Conservation (phyloP, 1,140 invertebrate species). For the Platyura marginata region DNA sequence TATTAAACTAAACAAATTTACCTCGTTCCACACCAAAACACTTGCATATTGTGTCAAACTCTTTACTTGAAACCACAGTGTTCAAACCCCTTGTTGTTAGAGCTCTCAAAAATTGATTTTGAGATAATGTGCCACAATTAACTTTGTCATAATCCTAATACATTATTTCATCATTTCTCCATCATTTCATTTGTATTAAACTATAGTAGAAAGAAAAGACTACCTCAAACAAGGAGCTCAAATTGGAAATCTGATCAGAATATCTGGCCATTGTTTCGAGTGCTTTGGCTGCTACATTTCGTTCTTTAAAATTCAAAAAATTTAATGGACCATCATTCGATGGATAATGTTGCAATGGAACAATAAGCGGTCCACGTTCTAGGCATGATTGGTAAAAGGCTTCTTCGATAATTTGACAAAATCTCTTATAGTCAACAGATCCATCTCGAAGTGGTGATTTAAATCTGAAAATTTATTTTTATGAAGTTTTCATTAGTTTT, state of each 20-base stretch:
- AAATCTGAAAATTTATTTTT: slow-evolving; percentile 28
- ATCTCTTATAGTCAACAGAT: slow-evolving; percentile 41
- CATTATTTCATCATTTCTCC: slow-evolving; percentile 3
- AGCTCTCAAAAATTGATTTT: slow-evolving; percentile 35
- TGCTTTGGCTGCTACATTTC: slow-evolving; percentile 32
- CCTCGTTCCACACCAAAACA: slow-evolving; percentile 40
- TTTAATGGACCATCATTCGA: slow-evolving; percentile 33
- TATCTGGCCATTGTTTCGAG: slow-evolving; percentile 39
- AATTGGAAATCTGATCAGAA: slow-evolving; percentile 40
- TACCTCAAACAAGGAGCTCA: slow-evolving; percentile 8
- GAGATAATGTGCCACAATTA: slow-evolving; percentile 38
- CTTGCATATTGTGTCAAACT: slow-evolving; percentile 42
- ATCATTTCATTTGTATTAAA: slow-evolving; percentile 1
- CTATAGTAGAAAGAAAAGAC: background rate
- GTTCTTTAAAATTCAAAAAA: slow-evolving; percentile 50
- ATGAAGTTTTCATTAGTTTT: slow-evolving; percentile 2
- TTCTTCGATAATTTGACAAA: slow-evolving; percentile 41
- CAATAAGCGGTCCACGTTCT: slow-evolving; percentile 40
- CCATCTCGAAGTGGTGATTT: slow-evolving; percentile 30
- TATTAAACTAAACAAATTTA: background rate
- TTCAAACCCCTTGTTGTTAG: slow-evolving; percentile 38
- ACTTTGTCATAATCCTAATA: slow-evolving; percentile 42
- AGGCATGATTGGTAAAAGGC: slow-evolving; percentile 37
- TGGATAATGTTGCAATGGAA: slow-evolving; percentile 41
- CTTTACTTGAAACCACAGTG: slow-evolving; percentile 32